Conservation (phyloP, 2,888 invertebrate species). For the Aphodius sticticus region DNA sequence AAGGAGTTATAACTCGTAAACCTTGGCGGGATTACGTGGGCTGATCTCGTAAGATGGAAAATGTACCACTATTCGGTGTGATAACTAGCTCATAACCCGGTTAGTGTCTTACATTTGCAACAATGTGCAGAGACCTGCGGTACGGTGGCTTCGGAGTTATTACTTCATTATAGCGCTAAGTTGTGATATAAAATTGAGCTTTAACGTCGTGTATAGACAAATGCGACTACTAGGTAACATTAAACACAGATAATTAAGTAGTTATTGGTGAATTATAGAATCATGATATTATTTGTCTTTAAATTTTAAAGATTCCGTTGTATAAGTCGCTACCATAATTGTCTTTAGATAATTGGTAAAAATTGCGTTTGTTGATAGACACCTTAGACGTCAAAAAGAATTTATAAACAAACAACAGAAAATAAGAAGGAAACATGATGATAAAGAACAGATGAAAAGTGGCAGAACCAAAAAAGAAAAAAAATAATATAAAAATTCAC, state of each 20-base stretch:
- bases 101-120: neutral
- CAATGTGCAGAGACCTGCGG: neutral
- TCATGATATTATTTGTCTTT: too few species aligned
- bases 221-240: neutral
- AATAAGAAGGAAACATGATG: too few species aligned
- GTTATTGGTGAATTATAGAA: too few species aligned
- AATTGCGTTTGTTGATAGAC: too few species aligned
- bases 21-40: neutral
- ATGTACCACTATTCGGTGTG: neutral
- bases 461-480: too few species aligned
- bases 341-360: too few species aligned
- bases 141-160: neutral
- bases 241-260: neutral
- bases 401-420: too few species aligned
- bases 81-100: neutral
- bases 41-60: neutral
- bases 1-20: neutral
- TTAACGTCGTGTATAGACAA: neutral
- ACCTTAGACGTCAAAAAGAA: too few species aligned
- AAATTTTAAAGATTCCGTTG: too few species aligned
- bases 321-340: too few species aligned
- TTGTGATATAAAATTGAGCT: neutral
- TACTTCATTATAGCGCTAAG: neutral
- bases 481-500: too few species aligned
- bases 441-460: too few species aligned